Evolutionary conservation across 2,113 vertebrate species (phyloP).

Genomic region (Actenoides hombroni): DNA sequence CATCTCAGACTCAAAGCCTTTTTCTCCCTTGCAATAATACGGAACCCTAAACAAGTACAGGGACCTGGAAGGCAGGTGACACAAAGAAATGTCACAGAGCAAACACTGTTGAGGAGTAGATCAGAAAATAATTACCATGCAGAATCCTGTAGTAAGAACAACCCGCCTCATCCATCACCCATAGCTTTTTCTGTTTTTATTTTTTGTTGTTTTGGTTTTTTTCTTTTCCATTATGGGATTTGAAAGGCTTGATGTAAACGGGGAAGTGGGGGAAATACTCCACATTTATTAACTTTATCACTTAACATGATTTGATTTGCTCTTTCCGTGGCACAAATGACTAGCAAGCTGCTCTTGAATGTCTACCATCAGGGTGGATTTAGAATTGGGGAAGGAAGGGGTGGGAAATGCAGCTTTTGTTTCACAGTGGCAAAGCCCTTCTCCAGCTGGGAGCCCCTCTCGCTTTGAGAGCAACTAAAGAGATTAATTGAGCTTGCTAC

Average conservation of each 20-base stretch:
- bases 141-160: neutral
- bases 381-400: fast-evolving
- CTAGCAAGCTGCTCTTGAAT: neutral
- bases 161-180: conserved; percentile 60
- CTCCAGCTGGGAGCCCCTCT: neutral
- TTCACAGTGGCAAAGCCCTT: neutral
- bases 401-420: neutral
- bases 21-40: neutral
- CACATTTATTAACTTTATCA: neutral
- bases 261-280: neutral
- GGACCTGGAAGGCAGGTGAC: neutral
- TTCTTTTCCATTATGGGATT: neutral
- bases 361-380: neutral
- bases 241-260: neutral
- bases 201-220: neutral
- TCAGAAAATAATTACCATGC: neutral
- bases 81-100: neutral
- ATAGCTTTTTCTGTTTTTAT: neutral
- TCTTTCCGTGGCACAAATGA: neutral
- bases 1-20: neutral
- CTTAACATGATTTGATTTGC: neutral
- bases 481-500: neutral
- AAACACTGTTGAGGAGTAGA: neutral
- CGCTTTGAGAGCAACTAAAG: neutral
- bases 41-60: neutral